These are phyloP conservation scores for Anarrhichthys ocellatus DNA, from an alignment of 2,113 vertebrate species.

Conservation along the genomic window DNA sequence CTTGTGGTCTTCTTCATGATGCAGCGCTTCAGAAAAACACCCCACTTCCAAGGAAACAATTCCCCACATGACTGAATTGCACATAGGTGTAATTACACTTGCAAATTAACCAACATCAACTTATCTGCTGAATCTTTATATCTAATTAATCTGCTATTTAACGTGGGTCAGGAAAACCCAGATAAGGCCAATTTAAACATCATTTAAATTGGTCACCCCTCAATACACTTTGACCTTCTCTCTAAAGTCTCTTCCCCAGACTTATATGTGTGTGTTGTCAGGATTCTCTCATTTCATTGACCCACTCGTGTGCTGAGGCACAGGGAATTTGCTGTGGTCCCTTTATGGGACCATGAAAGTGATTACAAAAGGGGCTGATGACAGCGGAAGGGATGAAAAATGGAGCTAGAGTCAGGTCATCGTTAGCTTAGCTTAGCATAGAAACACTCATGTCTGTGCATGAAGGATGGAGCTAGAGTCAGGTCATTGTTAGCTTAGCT, in stretches of 20 bases:
- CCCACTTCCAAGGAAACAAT: not conserved
- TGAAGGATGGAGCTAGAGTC: not conserved
- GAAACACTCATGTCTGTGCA: not conserved
- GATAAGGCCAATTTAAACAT: constrained; percentile 20
- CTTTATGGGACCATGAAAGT: constrained; percentile 68
- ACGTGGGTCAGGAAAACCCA: not conserved
- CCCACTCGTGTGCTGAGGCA: constrained; percentile 63
- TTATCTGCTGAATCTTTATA: not conserved
- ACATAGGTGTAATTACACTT: not conserved
- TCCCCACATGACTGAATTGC: no score
- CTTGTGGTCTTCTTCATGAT: not conserved
- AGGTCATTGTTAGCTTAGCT: not conserved
- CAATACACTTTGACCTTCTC: not conserved
- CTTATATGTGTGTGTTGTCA: constrained; percentile 40
- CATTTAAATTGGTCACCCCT: not conserved
- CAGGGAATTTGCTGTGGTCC: constrained; percentile 57
- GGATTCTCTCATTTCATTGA: constrained; percentile 57
- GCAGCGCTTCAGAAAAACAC: constrained; percentile 1
- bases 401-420: not conserved
- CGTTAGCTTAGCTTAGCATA: not conserved
- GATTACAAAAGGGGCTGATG: constrained; percentile 77
- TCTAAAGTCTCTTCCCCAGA: not conserved
- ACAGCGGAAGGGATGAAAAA: constrained; percentile 62
- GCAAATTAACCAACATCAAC: not conserved
- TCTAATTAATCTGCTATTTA: not conserved